Percentiles rank a stretch among this genome's conserved stretches.
These are phyloP conservation scores for Colostygia pectinataria DNA, from an alignment of 2,888 invertebrate species.

Conservation along the genomic window DNA sequence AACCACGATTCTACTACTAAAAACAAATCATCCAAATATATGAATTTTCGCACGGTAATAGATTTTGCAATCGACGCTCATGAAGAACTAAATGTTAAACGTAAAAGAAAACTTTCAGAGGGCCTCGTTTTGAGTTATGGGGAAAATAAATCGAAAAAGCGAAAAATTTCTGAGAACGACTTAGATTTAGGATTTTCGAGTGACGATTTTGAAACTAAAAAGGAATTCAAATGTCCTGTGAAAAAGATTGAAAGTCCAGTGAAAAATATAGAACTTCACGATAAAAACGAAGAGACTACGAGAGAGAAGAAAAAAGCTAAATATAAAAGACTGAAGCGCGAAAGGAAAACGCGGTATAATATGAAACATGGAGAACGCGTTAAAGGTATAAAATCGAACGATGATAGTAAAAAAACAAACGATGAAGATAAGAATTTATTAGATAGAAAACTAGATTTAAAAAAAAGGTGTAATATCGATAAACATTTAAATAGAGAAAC, in stretches of 20 bases:
- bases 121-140: slow-evolving; percentile 8
- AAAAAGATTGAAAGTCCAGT: neutral
- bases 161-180: slow-evolving; percentile 16
- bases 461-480: neutral
- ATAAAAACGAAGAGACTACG: no score
- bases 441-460: neutral
- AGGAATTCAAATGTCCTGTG: neutral
- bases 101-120: slow-evolving; percentile 20
- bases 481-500: no score
- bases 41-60: slow-evolving; percentile 3
- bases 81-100: neutral
- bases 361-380: neutral
- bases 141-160: slow-evolving; percentile 8
- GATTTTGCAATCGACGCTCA: slow-evolving; percentile 18
- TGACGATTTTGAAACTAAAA: slow-evolving; percentile 14
- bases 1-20: slow-evolving; percentile 12
- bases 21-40: neutral
- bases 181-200: neutral
- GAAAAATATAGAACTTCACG: neutral
- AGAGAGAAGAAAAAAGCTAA: neutral
- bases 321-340: neutral
- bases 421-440: neutral
- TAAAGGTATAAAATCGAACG: neutral
- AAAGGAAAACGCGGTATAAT: neutral
- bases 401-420: neutral